Evolutionary conservation across 2,888 invertebrate genomes (phyloP).

Genomic region (Panzeria rudis): DNA sequence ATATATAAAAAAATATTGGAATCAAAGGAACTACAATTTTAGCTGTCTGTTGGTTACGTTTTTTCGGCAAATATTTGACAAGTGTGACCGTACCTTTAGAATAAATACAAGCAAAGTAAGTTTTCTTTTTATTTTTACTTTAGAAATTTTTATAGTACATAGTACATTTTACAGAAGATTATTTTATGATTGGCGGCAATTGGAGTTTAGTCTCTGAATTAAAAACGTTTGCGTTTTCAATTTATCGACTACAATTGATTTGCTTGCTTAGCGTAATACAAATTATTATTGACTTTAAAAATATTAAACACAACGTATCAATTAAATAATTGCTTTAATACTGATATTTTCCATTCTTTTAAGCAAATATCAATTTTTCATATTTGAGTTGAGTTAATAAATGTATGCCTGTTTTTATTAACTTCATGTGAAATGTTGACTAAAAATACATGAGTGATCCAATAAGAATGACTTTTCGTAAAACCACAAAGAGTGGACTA

Average conservation of each 20-base stretch:
- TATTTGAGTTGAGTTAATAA: no score
- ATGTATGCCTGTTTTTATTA: no score
- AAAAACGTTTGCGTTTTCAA: conserved; percentile 17
- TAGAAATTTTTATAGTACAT: conserved; percentile 20
- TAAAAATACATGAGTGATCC: no score
- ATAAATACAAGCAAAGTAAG: neutral
- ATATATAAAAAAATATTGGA: no score
- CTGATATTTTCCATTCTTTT: neutral
- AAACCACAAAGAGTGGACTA: no score
- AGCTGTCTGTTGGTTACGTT: no score
- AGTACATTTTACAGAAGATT: conserved; percentile 28
- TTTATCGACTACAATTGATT: conserved; percentile 71
- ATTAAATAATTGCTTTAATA: neutral
- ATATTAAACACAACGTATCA: neutral
- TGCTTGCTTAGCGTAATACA: conserved; percentile 46
- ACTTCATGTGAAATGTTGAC: no score
- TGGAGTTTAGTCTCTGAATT: conserved; percentile 59
- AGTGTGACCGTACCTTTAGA: no score
- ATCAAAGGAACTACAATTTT: neutral
- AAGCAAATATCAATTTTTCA: no score
- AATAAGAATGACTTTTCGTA: no score
- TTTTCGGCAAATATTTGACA: no score
- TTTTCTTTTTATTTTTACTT: conserved; percentile 20
- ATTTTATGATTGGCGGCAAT: conserved; percentile 60
- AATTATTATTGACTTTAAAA: conserved; percentile 22